Evolutionary conservation across 2,113 vertebrate species (phyloP), one percentile per base, ranked within the genome.

Genomic region (Entelurus aequoreus): DNA sequence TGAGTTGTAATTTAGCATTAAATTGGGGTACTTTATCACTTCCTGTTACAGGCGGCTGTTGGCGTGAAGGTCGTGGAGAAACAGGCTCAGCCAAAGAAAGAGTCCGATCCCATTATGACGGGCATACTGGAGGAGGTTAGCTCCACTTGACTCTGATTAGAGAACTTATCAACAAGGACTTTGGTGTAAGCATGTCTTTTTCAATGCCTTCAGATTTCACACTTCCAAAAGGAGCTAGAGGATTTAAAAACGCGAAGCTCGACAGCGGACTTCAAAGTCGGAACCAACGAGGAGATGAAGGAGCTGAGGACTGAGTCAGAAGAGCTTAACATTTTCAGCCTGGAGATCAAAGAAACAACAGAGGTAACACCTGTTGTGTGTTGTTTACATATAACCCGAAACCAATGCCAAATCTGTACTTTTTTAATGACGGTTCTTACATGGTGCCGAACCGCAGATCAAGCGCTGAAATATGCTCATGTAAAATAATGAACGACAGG

Each of bases 141-240:
- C 62, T 38, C 5, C 15, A 8, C 35, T 28, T 19, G 40, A 48
- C 1, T 21, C 12, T 46, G 15, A 8, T 44, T 13, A 13, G 8
- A 19, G 19, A 47, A 35, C 37, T 16, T 35, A 5, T 35, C 8
- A 4, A 37, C 4, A 6, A 54, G 28, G 13, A 12, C 11, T 46
- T 44, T 44, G 7, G 3, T 46, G 9, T 59, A 48, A 59, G 42
- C 42, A 2, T 21, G 6, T 12, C 8, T 35, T 14, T n/a, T 48
- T 35, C 4, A 1, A 13, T 8, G 21, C 56, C 21, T 16, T 10
- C 74, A 99, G 97, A 95, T 98, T 6, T 88, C 91, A 1, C 96
- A 98, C 78, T 99, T 99, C 69, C 93, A 99, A 76, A 95, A 94
- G 82, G 97, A 98, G 78, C 72, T 99, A 68, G 94, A 95, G 15